These are phyloP conservation scores for Adelosebastes latens DNA, from an alignment of 2,797 vertebrate genomes.

Conservation along the genomic window DNA sequence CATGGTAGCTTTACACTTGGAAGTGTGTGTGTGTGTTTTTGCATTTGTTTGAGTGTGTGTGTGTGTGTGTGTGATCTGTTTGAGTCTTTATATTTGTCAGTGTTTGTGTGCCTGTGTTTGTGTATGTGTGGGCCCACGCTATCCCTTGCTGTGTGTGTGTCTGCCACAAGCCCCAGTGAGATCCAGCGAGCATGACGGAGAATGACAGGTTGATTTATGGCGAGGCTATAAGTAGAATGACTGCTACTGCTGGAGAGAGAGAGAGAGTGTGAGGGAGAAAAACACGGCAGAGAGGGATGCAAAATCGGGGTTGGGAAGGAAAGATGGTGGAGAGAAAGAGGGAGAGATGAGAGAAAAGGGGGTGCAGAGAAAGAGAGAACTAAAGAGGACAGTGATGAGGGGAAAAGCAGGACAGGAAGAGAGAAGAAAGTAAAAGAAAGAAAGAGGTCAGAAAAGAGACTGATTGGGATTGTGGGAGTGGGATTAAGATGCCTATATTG, in stretches of 20 bases:
- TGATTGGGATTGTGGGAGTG: conserved; percentile 33
- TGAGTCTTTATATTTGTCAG: conserved; percentile 17
- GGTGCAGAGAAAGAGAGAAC: conserved; percentile 25
- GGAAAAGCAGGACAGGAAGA: not conserved
- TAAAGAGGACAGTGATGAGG: conserved; percentile 15
- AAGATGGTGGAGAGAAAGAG: conserved; percentile 13
- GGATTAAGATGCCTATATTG: conserved; percentile 41
- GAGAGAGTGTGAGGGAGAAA: not conserved
- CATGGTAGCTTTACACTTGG: not conserved
- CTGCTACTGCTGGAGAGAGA: conserved; percentile 52
- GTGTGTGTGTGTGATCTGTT: conserved; percentile 11
- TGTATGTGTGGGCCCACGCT: conserved; percentile 35
- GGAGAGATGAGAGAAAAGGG: conserved; percentile 2
- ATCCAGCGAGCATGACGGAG: conserved; percentile 83
- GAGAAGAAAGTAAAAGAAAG: not conserved
- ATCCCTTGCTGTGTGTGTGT: not conserved
- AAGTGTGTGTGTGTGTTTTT: not conserved
- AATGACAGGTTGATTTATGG: conserved; percentile 89
- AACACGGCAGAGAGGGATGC: conserved; percentile 31
- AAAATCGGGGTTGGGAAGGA: conserved; percentile 4
- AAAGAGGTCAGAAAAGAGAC: conserved; percentile 26
- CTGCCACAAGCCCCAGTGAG: conserved; percentile 74
- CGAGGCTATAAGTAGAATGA: conserved; percentile 85
- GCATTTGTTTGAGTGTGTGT: too few relatives aligned
- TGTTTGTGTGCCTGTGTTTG: conserved; percentile 36